Percentiles rank a stretch among this genome's conserved stretches.
Conservation (phyloP, 2,888 invertebrate species). For the Drosophila nigritarsus region DNA sequence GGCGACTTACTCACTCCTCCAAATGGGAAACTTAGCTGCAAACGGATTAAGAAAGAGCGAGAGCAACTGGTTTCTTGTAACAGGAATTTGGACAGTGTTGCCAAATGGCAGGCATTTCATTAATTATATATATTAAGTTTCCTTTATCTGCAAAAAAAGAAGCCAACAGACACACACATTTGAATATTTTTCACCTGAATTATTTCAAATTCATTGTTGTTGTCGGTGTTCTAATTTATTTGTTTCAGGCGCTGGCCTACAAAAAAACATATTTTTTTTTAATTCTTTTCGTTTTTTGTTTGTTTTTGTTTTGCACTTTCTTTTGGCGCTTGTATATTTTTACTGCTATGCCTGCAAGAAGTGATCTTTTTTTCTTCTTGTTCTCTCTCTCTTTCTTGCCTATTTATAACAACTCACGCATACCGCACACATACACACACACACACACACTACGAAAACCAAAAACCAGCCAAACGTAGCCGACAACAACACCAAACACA, state of each 20-base stretch:
- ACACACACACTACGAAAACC: conserved; percentile 21
- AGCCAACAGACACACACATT: not conserved
- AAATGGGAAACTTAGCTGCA: conserved; percentile 27
- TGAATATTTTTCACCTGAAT: conserved; percentile 44
- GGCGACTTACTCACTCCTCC: conserved; percentile 27
- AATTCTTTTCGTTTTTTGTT: conserved; percentile 22
- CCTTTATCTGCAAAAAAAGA: conserved; percentile 7
- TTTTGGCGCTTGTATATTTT: conserved; percentile 61
- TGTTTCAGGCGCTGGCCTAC: conserved; percentile 59
- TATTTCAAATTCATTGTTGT: conserved; percentile 29
- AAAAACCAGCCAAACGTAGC: conserved; percentile 62
- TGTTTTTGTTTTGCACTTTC: conserved; percentile 68
- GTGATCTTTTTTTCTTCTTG: conserved; percentile 55
- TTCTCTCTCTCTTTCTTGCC: conserved; percentile 46
- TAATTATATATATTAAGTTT: conserved; percentile 34
- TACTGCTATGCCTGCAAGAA: conserved; percentile 59
- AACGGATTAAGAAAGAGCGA: not conserved
- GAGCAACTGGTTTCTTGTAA: conserved; percentile 68
- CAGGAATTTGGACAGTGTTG: conserved; percentile 66
- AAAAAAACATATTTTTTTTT: conserved; percentile 50
- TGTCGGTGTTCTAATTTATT: conserved; percentile 69
- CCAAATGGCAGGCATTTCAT: conserved; percentile 46
- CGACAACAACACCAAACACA: conserved; percentile 38
- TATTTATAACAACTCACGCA: conserved; percentile 74
- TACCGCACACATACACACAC: conserved; percentile 33